Base-by-base conservation (phyloP, 1,140 invertebrate species). In the Heliconius himera region DNA sequence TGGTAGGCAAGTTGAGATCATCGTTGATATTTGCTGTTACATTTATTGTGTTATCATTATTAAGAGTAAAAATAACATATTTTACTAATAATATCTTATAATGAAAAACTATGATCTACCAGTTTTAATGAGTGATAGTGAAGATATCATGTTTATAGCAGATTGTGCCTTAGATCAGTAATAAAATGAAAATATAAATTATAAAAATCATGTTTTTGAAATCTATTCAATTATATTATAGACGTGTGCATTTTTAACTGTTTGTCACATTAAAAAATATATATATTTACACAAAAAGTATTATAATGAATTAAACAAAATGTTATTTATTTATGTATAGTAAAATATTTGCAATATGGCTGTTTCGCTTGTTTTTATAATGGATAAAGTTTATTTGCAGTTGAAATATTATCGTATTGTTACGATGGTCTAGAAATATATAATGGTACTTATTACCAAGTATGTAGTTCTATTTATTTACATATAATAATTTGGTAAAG, bases 401-500 rank as follows among this genome's bases (percentile, higher is more conserved):
- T 93, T 92, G 85, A 90, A 84, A 88, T 83, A 87, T 86, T 83
- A 83, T 90, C 86, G 83, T 88, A 81, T 88, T 82, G 83, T 88
- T 84, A 82, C 82, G 88, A 89, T 91, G 86, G 84, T 88, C 77
- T 89, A 89, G 84, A 83, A 85, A 88, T 89, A 84, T 88, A 87
- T 91, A 90, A 89, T 89, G 89, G 90, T 94, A 93, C 90, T 93
- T 92, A 92, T 87, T 92, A 93, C 91, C 91, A 84, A 88, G 84
- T 90, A 91, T 92, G 89, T 93, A 93, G 90, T 91, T 93, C 83
- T 93, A 93, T 93, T 94, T 93, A 93, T 92, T 92, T 94, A 92
- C 89, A 90, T 92, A 89, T 90, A 88, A 88, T 93, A 93, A 93
- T 93, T 93, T 94, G 93, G 93, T 94, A 94, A 93, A 93, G 93